Percentiles rank a stretch among this genome's conserved stretches.
Evolutionary conservation across 2,113 vertebrate genomes (phyloP).

Genomic region (Caranx ignobilis): DNA sequence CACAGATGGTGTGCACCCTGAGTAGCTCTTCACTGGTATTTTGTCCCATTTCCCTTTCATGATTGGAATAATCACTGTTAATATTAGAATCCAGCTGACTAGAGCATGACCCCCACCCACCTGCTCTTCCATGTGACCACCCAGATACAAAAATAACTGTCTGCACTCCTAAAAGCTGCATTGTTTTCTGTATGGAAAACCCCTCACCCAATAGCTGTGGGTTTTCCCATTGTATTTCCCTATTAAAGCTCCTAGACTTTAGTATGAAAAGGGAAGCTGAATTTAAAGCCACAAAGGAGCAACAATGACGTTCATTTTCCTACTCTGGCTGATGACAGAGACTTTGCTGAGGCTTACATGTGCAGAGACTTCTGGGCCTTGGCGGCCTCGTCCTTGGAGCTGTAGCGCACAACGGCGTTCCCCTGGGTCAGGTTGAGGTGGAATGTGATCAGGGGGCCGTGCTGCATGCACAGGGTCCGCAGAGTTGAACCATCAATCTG

Average conservation of each 20-base stretch:
- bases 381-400: conserved; percentile 97
- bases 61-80: not conserved
- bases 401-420: conserved; percentile 98
- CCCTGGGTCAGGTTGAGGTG: conserved; percentile 99
- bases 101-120: conserved; percentile 20
- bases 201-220: not conserved
- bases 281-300: too few species aligned
- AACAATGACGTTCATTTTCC: not conserved
- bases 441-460: conserved; percentile 98
- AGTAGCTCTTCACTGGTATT: not conserved
- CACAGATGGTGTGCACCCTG: not conserved
- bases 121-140: conserved; percentile 40
- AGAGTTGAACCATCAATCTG: conserved; percentile 99
- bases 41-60: conserved; percentile 2
- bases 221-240: not conserved
- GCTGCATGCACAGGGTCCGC: conserved; percentile 97
- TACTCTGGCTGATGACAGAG: not conserved
- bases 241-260: not conserved
- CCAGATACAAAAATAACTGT: conserved; percentile 16
- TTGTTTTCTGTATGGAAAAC: conserved; percentile 6
- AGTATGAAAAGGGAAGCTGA: not conserved
- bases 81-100: conserved; percentile 28
- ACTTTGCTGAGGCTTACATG: conserved; percentile 86
- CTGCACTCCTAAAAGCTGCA: conserved; percentile 1
- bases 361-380: conserved; percentile 99